Evolutionary conservation across 2,888 invertebrate genomes (phyloP).

Genomic region (Pandemis corylana): DNA sequence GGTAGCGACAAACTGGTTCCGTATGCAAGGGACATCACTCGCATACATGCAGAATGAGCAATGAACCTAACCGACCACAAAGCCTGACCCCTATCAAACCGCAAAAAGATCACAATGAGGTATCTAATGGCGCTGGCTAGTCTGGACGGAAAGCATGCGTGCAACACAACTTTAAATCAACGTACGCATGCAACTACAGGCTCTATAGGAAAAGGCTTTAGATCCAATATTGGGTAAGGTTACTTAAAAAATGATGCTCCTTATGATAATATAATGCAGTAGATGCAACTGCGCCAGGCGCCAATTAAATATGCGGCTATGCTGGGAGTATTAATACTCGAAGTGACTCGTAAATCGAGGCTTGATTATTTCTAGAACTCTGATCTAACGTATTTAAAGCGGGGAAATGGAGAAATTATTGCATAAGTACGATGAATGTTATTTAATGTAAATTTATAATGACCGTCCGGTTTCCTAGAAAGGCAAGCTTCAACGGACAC

Average conservation of each 20-base stretch:
- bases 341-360: neutral
- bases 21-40: conserved; percentile 50
- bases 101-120: neutral
- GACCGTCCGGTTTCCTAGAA: neutral
- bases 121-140: conserved; percentile 9
- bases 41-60: conserved; percentile 59
- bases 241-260: conserved; percentile 23
- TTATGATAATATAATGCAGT: conserved; percentile 37
- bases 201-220: neutral
- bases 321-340: conserved; percentile 13
- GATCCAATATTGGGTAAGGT: conserved; percentile 16
- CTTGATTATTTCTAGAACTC: conserved; percentile 5
- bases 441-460: neutral
- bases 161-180: conserved; percentile 6
- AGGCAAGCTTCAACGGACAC: neutral
- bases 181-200: conserved; percentile 25
- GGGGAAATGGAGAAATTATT: neutral
- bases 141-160: conserved; percentile 21
- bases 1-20: conserved; percentile 72
- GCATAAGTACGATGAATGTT: neutral
- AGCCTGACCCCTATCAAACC: conserved; percentile 11
- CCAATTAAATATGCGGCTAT: conserved; percentile 37
- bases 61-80: conserved; percentile 49
- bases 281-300: conserved; percentile 31
- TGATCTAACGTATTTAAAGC: conserved; percentile 6